phyloP scores from a whole-genome alignment of 2,113 vertebrate species.

The Loxodonta africana region DNA sequence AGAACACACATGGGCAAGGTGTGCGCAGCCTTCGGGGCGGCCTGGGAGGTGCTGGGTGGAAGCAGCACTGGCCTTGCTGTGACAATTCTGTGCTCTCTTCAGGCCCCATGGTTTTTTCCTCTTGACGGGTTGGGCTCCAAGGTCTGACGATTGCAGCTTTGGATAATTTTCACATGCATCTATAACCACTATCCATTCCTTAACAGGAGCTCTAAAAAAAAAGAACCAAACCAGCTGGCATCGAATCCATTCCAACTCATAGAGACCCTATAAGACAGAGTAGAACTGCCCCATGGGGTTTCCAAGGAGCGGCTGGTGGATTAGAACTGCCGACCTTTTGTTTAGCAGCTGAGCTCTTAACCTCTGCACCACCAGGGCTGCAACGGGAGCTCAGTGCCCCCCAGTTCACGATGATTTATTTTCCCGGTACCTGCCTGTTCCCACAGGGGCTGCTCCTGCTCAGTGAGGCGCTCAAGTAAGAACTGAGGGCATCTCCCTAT shows the following conservation, averaged over 20 bases:
- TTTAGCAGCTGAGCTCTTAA: no score
- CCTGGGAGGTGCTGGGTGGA: not conserved
- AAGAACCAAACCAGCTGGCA: no score
- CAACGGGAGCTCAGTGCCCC: no score
- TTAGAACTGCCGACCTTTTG: no score
- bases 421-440: not conserved
- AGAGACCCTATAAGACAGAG: no score
- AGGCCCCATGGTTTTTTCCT: not conserved
- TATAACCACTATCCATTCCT: not conserved
- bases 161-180: not conserved
- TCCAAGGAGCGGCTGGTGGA: no score
- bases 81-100: not conserved
- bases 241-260: no score
- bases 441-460: not conserved
- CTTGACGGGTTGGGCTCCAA: not conserved
- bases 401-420: no score
- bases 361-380: no score
- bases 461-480: not conserved
- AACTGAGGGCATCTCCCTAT: not conserved
- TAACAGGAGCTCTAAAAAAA: no score
- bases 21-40: not conserved
- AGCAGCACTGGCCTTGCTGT: not conserved
- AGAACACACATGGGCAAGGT: not conserved
- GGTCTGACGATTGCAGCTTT: not conserved
- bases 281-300: no score